Base-by-base conservation (phyloP, 92 coral and sea anemone species). In the Blastomussa wellsi region DNA sequence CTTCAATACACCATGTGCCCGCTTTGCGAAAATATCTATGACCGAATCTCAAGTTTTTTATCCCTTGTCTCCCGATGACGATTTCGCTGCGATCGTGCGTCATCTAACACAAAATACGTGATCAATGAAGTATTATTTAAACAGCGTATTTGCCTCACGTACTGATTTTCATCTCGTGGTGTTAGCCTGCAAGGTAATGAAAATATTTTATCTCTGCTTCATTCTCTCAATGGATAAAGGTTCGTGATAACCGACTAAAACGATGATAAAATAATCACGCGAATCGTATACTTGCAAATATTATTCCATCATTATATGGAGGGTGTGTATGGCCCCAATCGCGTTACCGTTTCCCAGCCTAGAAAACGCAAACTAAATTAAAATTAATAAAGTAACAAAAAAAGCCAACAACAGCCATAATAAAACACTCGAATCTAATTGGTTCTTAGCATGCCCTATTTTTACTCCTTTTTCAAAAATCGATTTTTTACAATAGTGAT, bases 221-320 rank as follows among this genome's bases (percentile, higher is more conserved):
- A 73, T 15, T 73, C 24, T 73, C 49, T 29, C 53, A 35, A 73
- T 44, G 15, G 48, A 38, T 73, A 14, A 37, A 39, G 12, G 48
- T 22, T 72, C 32, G 17, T 62, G 81, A 55, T 17, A 51, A 51
- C 32, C 35, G 29, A 59, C 55, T 28, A 7, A 32, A 78, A 48
- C 62, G 48, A 51, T 7, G 55, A 35, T 38, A 17, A 60, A 78
- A 36, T 2, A 33, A 78, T 78, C 81, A 78, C 71, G 53, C 71
- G 37, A 77, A 55, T 20, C 11, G n/a, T 62, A 1, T 5, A 26
- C 33, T 51, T 11, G 33, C 1, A 62, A 28, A 26, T 62, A 62
- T 44, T 8, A n/a, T 59, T 59, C 7, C 31, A 24, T 14, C 24
- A n/a, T 59, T 59, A 5, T 59, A 5, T n/a, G 16, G 1, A 3